Conservation (phyloP, 2,888 invertebrate genomes). For the Ashinkailepas kermadecensis region DNA sequence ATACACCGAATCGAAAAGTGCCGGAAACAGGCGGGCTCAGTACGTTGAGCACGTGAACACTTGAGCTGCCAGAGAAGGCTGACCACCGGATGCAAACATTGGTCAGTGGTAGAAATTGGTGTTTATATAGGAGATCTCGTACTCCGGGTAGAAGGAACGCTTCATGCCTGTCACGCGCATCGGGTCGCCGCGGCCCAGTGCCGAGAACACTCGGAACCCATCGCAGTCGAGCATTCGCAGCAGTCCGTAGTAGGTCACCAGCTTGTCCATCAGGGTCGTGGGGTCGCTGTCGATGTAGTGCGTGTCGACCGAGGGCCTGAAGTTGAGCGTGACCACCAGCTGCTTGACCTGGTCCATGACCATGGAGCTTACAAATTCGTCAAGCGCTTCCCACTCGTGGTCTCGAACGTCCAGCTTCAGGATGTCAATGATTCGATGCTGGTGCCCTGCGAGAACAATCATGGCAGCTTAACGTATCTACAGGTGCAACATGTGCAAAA, state of each 20-base stretch:
- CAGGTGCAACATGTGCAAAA: no score
- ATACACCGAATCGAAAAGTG: no score
- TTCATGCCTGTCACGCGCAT: not conserved
- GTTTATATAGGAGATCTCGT: slow-evolving; percentile 19
- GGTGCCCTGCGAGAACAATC: not conserved
- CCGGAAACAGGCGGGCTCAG: no score
- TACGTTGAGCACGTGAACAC: no score
- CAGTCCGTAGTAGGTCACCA: not conserved
- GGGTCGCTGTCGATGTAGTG: no score
- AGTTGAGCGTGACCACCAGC: slow-evolving; percentile 18
- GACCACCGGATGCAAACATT: no score
- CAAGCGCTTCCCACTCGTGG: slow-evolving; percentile 18
- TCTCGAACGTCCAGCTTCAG: slow-evolving; percentile 8
- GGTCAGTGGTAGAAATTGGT: slow-evolving; percentile 11
- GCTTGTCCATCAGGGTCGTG: not conserved
- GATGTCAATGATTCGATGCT: not conserved
- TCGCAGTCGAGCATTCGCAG: slow-evolving; percentile 18
- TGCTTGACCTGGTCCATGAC: slow-evolving; percentile 21
- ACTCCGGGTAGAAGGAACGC: not conserved
- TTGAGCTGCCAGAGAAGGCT: no score
- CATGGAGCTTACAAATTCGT: not conserved
- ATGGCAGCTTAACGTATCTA: no score
- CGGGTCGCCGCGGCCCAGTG: not conserved
- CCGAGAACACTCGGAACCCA: slow-evolving; percentile 10
- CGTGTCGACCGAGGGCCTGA: not conserved